Conservation (phyloP, 2,888 invertebrate genomes). For the Formica aserva region DNA sequence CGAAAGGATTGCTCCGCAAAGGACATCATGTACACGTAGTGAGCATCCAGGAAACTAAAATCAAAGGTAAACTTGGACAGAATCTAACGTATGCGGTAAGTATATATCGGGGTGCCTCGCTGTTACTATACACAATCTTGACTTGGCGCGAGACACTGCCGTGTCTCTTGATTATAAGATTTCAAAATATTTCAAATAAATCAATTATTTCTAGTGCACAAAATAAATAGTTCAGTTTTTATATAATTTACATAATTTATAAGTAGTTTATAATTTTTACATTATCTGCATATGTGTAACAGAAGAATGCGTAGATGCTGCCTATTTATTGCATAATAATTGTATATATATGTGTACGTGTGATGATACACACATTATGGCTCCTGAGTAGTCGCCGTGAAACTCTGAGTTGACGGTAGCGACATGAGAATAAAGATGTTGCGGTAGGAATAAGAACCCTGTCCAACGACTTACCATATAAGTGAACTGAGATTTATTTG, state of each 20-base stretch:
- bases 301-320: background rate
- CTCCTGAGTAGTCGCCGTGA: too few relatives aligned
- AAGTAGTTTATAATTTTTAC: background rate
- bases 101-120: background rate
- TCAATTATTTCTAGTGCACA: background rate
- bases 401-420: too few relatives aligned
- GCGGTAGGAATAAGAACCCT: too few relatives aligned
- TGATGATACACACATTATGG: too few relatives aligned
- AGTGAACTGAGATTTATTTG: too few relatives aligned
- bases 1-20: slow-evolving; percentile 12
- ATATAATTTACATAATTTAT: background rate
- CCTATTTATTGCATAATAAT: background rate
- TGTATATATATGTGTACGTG: too few relatives aligned
- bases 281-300: background rate
- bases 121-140: too few relatives aligned
- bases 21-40: slow-evolving; percentile 26
- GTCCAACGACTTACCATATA: too few relatives aligned
- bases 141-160: too few relatives aligned
- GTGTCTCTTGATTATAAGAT: background rate
- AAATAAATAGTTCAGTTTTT: background rate
- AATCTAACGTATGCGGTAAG: slow-evolving; percentile 34
- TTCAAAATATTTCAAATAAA: background rate
- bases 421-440: too few relatives aligned
- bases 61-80: background rate
- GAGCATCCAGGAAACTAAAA: background rate